These are phyloP conservation scores for Cetoscarus ocellatus DNA, from an alignment of 2,797 vertebrate species.

Conservation along the genomic window DNA sequence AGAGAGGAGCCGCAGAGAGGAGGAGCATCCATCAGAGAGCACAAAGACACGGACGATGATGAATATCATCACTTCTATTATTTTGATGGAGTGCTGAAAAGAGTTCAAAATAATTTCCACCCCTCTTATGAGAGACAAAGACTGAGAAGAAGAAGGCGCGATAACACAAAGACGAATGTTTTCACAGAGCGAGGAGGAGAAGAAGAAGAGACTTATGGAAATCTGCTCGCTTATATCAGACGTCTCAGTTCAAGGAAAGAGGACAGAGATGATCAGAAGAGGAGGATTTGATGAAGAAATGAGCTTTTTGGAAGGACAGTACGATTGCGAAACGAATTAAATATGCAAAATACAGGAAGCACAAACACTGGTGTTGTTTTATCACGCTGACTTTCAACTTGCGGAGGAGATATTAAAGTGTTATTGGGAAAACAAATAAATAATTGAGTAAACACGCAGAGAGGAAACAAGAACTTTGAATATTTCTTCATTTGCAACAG, in stretches of 20 bases:
- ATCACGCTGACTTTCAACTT: no score
- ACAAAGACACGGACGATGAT: neutral
- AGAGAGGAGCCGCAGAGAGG: neutral
- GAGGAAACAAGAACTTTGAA: neutral
- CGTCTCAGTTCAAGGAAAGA: slow-evolving; percentile 23
- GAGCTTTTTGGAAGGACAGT: neutral
- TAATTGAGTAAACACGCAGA: no score
- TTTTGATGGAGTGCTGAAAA: slow-evolving; percentile 54
- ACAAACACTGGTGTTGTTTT: neutral
- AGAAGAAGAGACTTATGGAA: neutral
- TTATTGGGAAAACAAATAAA: no score
- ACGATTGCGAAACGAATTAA: neutral
- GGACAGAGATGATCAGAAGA: neutral
- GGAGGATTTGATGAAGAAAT: neutral
- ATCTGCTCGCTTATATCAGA: slow-evolving; percentile 26
- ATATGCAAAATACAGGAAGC: neutral
- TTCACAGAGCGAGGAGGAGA: neutral
- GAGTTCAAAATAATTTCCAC: slow-evolving; percentile 29
- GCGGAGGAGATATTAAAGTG: no score
- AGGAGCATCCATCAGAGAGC: neutral
- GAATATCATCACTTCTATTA: slow-evolving; percentile 61
- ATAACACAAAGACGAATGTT: neutral
- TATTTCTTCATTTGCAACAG: neutral
- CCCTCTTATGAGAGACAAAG: neutral
- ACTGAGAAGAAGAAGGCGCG: neutral